These are phyloP conservation scores for Mythimna pallens DNA, from an alignment of 2,888 invertebrate genomes.

Conservation along the genomic window DNA sequence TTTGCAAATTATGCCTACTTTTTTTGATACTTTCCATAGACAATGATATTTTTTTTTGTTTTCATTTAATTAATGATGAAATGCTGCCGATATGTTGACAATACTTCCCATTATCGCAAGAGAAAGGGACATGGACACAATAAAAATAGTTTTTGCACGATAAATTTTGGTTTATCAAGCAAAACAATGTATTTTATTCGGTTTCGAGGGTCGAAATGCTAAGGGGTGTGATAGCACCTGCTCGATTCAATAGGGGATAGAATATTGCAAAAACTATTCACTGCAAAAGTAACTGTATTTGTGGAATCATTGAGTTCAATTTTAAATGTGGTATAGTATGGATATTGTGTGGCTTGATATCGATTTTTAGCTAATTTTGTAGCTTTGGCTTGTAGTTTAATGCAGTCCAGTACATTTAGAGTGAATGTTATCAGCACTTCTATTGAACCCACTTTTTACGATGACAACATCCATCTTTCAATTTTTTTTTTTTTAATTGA, in stretches of 20 bases:
- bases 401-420: background rate
- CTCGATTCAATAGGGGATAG: slow-evolving; percentile 51
- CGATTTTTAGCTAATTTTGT: slow-evolving; percentile 53
- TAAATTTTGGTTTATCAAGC: slow-evolving; percentile 47
- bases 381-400: slow-evolving; percentile 4
- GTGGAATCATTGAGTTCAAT: background rate
- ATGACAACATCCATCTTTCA: too few species aligned
- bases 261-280: slow-evolving; percentile 37
- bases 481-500: too few species aligned
- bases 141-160: slow-evolving; percentile 54
- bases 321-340: slow-evolving; percentile 30
- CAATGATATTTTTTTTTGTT: background rate
- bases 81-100: slow-evolving; percentile 24
- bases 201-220: slow-evolving; percentile 36
- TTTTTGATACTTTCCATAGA: background rate
- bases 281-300: slow-evolving; percentile 38
- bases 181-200: slow-evolving; percentile 46
- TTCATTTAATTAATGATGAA: slow-evolving; percentile 4
- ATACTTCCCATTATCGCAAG: slow-evolving; percentile 16
- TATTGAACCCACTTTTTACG: background rate
- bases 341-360: slow-evolving; percentile 40
- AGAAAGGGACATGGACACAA: slow-evolving; percentile 30
- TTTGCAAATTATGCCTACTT: background rate
- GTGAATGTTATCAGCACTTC: background rate
- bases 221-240: slow-evolving; percentile 59